phyloP scores from a whole-genome alignment of 2,113 vertebrate species.

The Thamnaconus septentrionalis region DNA sequence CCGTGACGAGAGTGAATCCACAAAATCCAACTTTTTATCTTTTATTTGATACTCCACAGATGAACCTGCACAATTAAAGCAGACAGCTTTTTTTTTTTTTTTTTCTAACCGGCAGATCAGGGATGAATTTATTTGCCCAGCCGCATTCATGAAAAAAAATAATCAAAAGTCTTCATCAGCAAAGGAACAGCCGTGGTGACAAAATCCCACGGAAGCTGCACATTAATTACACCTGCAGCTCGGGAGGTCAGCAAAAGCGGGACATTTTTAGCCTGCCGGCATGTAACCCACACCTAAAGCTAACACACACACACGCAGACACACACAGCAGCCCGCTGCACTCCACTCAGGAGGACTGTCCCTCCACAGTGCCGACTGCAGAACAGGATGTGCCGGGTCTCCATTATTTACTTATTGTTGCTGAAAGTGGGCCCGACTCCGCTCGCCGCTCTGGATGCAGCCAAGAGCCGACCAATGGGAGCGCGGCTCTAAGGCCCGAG shows the following conservation, averaged over 20 bases:
- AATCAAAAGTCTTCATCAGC: neutral
- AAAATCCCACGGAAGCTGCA: constrained; percentile 30
- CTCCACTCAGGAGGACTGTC: constrained; percentile 6
- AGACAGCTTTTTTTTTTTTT: too few species aligned
- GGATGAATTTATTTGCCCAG: too few species aligned
- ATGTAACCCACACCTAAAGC: constrained; percentile 48
- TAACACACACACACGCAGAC: constrained; percentile 10
- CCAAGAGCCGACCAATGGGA: constrained; percentile 41
- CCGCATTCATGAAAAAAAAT: too few species aligned
- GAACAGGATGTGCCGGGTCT: constrained; percentile 62
- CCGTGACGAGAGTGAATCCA: too few species aligned
- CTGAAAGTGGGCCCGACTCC: constrained; percentile 42
- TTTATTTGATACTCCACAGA: too few species aligned
- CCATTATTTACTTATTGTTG: constrained; percentile 62
- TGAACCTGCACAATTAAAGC: too few species aligned
- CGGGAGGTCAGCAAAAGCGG: constrained; percentile 50
- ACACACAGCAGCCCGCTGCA: constrained; percentile 14
- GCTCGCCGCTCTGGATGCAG: constrained; percentile 32
- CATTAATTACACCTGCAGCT: constrained; percentile 40
- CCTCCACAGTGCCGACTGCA: constrained; percentile 47
- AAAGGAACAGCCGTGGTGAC: constrained; percentile 16
- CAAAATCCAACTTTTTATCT: too few species aligned
- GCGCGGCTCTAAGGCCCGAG: constrained; percentile 21
- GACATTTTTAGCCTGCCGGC: constrained; percentile 38
- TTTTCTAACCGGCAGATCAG: too few species aligned